Percentiles rank a stretch among this genome's conserved stretches.
These are phyloP conservation scores for Mormoops blainvillei DNA, from an alignment of 2,113 vertebrate species.

Conservation along the genomic window DNA sequence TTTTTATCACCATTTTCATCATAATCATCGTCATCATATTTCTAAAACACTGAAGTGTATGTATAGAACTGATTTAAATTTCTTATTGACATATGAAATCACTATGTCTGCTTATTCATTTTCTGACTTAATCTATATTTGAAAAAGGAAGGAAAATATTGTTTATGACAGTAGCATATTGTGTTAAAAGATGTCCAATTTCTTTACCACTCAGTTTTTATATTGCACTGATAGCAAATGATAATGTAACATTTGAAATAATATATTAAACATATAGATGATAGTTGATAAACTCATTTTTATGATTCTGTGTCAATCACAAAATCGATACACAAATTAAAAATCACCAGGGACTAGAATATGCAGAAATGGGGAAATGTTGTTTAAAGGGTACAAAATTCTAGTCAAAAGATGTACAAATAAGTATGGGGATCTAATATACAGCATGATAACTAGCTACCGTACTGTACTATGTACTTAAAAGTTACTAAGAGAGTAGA, in stretches of 20 bases:
- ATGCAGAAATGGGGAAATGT: background rate
- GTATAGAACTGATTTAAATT: background rate
- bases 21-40: background rate
- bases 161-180: background rate
- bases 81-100: background rate
- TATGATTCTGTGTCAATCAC: background rate
- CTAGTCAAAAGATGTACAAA: background rate
- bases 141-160: background rate
- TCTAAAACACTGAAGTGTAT: background rate
- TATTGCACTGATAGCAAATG: background rate
- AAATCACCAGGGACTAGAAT: background rate
- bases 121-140: background rate
- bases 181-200: background rate
- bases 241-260: background rate
- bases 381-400: background rate
- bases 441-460: background rate
- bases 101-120: background rate
- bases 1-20: background rate
- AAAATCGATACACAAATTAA: background rate
- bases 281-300: background rate
- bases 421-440: background rate
- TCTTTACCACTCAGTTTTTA: background rate
- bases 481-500: background rate
- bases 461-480: background rate
- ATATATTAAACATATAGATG: background rate